Evolutionary conservation across 2,797 vertebrate genomes (phyloP), one percentile per base, ranked within the genome.

Genomic region (Girardinus metallicus): DNA sequence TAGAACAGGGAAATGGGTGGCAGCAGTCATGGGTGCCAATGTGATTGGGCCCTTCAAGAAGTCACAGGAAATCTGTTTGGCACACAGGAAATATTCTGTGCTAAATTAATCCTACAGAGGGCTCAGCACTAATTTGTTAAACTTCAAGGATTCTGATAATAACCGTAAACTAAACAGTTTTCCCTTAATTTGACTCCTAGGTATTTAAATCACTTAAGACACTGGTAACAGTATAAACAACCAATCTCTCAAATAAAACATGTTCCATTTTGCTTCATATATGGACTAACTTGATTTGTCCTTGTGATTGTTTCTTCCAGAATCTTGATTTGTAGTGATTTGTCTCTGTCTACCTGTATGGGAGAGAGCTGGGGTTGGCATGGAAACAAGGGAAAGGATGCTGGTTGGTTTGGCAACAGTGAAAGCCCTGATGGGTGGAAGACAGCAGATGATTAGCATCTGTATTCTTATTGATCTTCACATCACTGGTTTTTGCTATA

Each of bases 331-430:
- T 73, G 64, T 47, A 34, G 12, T 73, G 34, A 80, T 80, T 53
- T 47, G 53, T 80, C 76, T 47, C 73, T 74, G 75, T 81, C 49
- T 70, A 86, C 82, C 74, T 88, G 77, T 73, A 18, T 68, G 66
- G 34, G 29, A 80, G 55, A 53, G 79, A 75, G 73, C 78, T 46
- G 75, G 5, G 62, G 88, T 87, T 91, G 88, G 75, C 85, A 88
- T 87, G 83, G 85, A 82, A 89, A 91, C 87, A 86, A 81, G 83
- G 31, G 23, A 57, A 79, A 49, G 44, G 73, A 66, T 73, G 79
- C 39, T 60, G 74, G 44, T 80, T 80, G 85, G 74, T 76, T 73
- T 73, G 83, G 83, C 51, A 78, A 74, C 72, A 57, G 80, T 13
- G 26, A 62, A 49, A 75, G 70, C 36, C 47, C 41, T 73, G 55